phyloP scores from a whole-genome alignment of 2,113 vertebrate genomes.

The Ia io region DNA sequence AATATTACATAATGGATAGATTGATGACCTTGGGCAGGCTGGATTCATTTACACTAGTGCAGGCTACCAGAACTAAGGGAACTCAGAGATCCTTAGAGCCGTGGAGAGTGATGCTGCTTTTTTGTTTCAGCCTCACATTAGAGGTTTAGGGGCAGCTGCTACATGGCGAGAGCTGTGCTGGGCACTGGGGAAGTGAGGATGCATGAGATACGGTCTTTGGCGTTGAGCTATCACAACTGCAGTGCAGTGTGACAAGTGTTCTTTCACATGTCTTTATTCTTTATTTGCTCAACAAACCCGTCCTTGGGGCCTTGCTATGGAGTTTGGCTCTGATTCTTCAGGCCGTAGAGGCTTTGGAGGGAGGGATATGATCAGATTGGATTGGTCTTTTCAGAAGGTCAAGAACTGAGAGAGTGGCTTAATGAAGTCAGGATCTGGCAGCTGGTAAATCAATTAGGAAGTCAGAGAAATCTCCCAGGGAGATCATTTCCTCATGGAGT shows the following conservation, averaged over 20 bases:
- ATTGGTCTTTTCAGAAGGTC: background rate
- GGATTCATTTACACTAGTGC: background rate
- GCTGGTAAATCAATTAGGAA: slow-evolving; percentile 31
- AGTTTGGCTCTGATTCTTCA: background rate
- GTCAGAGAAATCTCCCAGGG: background rate
- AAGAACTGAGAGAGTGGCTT: background rate
- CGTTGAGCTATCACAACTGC: accelerated
- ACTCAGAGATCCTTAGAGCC: background rate
- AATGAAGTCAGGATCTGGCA: background rate
- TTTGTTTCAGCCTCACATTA: background rate
- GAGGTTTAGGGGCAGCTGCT: background rate
- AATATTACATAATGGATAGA: background rate
- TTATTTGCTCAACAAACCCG: background rate
- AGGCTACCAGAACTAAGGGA: background rate
- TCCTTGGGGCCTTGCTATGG: background rate
- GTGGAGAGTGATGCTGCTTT: background rate
- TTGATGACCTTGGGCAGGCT: background rate
- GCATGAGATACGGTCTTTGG: background rate
- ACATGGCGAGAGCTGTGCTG: background rate
- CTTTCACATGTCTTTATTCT: background rate
- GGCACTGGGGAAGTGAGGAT: background rate
- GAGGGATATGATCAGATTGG: background rate
- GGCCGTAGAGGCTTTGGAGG: background rate
- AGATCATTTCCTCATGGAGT: background rate
- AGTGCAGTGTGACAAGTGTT: background rate